A percentile compares a stretch with the other conserved stretches of the same genome.
phyloP scores from a whole-genome alignment of 2,797 vertebrate genomes.

The Acanthiza pusilla region DNA sequence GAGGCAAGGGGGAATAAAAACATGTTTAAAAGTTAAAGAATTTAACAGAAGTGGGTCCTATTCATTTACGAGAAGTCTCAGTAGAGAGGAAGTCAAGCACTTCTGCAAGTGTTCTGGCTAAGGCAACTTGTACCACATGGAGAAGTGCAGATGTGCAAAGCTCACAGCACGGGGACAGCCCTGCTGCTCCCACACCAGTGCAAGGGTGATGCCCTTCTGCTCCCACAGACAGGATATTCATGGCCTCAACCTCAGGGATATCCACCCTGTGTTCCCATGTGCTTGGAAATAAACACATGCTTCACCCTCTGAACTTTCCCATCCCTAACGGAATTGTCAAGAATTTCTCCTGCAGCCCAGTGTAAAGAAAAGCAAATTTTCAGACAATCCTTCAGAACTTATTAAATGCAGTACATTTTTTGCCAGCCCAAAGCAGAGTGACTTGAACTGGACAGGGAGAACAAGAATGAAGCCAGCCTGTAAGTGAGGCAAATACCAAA shows the following conservation, averaged over 20 bases:
- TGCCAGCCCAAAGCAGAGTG: not conserved
- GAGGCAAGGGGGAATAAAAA: not conserved
- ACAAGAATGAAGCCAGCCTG: not conserved
- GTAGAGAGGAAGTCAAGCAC: not conserved
- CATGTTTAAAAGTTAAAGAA: slow-evolving; percentile 22
- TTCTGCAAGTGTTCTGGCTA: not conserved
- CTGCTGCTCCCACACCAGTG: fast-evolving
- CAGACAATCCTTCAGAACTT: not conserved
- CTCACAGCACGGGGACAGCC: not conserved
- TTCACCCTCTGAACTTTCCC: not conserved
- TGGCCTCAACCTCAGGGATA: not conserved
- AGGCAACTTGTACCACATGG: not conserved
- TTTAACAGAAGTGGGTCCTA: not conserved
- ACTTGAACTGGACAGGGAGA: not conserved
- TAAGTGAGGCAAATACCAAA: not conserved
- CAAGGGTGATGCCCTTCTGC: not conserved
- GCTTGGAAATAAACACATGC: not conserved
- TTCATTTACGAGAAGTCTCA: not conserved
- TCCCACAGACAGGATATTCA: not conserved
- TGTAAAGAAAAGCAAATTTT: not conserved
- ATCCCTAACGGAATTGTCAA: not conserved
- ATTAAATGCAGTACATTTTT: not conserved
- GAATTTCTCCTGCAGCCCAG: not conserved
- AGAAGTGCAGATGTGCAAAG: not conserved
- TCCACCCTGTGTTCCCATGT: too few species aligned